Percentiles rank a stretch among this genome's conserved stretches.
phyloP scores from a whole-genome alignment of 1,140 invertebrate species.

The Drosophila novamexicana region DNA sequence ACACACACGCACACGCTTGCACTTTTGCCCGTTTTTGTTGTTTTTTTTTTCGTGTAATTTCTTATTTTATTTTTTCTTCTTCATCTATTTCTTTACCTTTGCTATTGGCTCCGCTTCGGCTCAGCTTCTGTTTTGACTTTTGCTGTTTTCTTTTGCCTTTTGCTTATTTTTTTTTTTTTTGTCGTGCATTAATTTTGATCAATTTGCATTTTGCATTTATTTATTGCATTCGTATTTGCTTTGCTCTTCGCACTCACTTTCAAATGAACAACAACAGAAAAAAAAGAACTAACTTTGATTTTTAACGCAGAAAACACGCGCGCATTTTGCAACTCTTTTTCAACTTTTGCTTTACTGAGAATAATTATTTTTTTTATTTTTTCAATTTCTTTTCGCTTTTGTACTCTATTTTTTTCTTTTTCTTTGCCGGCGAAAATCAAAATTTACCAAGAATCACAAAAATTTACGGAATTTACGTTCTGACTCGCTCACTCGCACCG shows the following conservation, averaged over 20 bases:
- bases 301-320: constrained; percentile 29
- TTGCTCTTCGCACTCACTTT: constrained; percentile 33
- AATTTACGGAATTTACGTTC: constrained; percentile 37
- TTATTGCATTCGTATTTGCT: constrained; percentile 21
- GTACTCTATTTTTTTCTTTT: neutral
- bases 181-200: constrained; percentile 7
- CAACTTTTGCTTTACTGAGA: neutral
- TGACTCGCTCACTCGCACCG: constrained; percentile 24
- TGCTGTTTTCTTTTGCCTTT: constrained; percentile 11
- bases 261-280: constrained; percentile 27
- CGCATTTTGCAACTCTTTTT: constrained; percentile 40
- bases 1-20: constrained; percentile 24
- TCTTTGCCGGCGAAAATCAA: constrained; percentile 26
- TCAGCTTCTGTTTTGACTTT: constrained; percentile 36
- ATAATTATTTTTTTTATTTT: neutral
- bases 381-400: constrained; percentile 5
- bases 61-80: constrained; percentile 11
- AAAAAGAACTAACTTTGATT: constrained; percentile 20
- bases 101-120: constrained; percentile 30
- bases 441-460: constrained; percentile 9
- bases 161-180: neutral
- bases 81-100: constrained; percentile 34
- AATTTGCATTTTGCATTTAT: constrained; percentile 21
- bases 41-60: constrained; percentile 24
- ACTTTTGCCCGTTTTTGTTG: constrained; percentile 22